Percentiles rank a stretch among this genome's conserved stretches.
Conservation (phyloP, 2,888 invertebrate species). For the Buathra laborator region DNA sequence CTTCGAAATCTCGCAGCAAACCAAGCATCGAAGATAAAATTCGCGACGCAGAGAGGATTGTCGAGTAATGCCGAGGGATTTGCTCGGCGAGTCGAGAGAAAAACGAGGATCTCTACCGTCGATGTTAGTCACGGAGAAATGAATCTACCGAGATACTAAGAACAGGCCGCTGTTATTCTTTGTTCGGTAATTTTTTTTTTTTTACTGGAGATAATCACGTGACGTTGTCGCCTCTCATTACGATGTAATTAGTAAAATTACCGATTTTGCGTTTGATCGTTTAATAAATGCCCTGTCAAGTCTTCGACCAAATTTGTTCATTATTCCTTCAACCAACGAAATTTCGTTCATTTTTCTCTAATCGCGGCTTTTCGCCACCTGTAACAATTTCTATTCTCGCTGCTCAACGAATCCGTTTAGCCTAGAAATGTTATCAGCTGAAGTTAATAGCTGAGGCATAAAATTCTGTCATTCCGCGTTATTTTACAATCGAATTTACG, state of each 20-base stretch:
- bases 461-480: constrained; percentile 2
- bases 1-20: constrained; percentile 20
- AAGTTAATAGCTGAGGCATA: neutral
- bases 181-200: constrained; percentile 4
- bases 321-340: too few relatives aligned
- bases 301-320: too few relatives aligned
- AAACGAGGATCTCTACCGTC: neutral
- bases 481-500: neutral
- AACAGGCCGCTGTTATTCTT: constrained; percentile 1
- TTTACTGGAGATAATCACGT: neutral
- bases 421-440: neutral
- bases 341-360: too few relatives aligned
- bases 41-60: constrained; percentile 18
- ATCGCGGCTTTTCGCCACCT: too few relatives aligned
- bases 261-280: too few relatives aligned
- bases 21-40: neutral
- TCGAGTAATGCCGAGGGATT: constrained; percentile 52
- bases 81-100: constrained; percentile 20
- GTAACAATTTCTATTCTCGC: too few relatives aligned
- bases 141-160: constrained; percentile 1
- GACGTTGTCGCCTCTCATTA: neutral
- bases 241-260: neutral
- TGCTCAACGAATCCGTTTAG: neutral
- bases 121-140: constrained; percentile 18
- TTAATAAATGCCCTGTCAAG: too few relatives aligned